These are phyloP conservation scores for Xylota sylvarum DNA, from an alignment of 2,888 invertebrate genomes.

Conservation along the genomic window DNA sequence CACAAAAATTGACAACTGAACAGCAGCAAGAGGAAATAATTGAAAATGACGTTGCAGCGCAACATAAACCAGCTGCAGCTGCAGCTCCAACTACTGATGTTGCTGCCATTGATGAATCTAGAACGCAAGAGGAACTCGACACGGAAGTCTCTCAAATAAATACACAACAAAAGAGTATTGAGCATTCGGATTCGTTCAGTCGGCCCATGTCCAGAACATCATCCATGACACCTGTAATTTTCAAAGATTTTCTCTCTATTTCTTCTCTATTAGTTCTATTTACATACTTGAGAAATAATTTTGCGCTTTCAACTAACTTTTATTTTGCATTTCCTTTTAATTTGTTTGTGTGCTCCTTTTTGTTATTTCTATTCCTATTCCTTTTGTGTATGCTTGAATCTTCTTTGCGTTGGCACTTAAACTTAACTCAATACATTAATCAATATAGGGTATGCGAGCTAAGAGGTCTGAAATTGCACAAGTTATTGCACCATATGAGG, in stretches of 20 bases:
- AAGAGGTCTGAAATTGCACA: constrained; percentile 96
- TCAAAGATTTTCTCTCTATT: constrained; percentile 75
- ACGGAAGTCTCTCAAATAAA: constrained; percentile 85
- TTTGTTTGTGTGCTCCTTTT: constrained; percentile 33
- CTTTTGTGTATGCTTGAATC: constrained; percentile 51
- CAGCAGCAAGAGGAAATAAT: constrained; percentile 65
- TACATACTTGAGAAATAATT: constrained; percentile 36
- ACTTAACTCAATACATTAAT: constrained; percentile 36
- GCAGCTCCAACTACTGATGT: constrained; percentile 64
- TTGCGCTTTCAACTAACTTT: constrained; percentile 61
- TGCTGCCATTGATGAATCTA: constrained; percentile 81
- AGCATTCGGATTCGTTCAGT: constrained; percentile 84
- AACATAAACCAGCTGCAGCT: constrained; percentile 66
- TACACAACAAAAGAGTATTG: constrained; percentile 83
- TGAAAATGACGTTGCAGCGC: constrained; percentile 72
- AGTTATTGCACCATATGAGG: constrained; percentile 96
- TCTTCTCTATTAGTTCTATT: constrained; percentile 34
- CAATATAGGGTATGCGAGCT: constrained; percentile 86
- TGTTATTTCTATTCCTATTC: constrained; percentile 47
- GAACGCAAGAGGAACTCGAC: constrained; percentile 84
- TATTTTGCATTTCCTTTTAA: constrained; percentile 48
- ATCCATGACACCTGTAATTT: constrained; percentile 85
- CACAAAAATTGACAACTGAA: constrained; percentile 57
- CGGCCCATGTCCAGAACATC: constrained; percentile 85
- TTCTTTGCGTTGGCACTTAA: constrained; percentile 6